These are phyloP conservation scores for Dasyprocta punctata DNA, from an alignment of 2,113 vertebrate genomes.

Conservation along the genomic window DNA sequence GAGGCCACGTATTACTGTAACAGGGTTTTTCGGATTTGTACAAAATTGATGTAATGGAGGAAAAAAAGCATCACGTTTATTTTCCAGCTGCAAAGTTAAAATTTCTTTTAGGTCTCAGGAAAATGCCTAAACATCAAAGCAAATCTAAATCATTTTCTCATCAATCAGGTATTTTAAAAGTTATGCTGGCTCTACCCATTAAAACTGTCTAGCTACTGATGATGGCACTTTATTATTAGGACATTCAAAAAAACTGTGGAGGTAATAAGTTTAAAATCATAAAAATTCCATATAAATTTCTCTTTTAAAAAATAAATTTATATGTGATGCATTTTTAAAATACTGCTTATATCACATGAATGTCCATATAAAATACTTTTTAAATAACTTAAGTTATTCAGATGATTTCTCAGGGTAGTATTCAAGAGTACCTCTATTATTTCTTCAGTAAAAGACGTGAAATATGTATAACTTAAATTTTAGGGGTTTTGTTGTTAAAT, in stretches of 20 bases:
- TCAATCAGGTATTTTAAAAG: neutral
- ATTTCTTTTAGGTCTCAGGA: slow-evolving; percentile 68
- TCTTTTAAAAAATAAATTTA: neutral
- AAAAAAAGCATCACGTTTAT: slow-evolving; percentile 98
- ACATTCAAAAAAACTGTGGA: too few species aligned
- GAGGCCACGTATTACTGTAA: slow-evolving; percentile 99
- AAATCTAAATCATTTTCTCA: neutral
- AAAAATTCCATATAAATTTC: too few species aligned
- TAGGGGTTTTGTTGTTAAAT: neutral
- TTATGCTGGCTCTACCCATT: too few species aligned
- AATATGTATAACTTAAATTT: too few species aligned
- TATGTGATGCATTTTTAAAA: neutral
- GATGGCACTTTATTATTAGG: neutral
- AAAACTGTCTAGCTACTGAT: neutral
- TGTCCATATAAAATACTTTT: neutral
- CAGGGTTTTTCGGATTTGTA: slow-evolving; percentile 98
- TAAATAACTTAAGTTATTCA: neutral
- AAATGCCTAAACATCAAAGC: neutral
- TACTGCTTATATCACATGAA: neutral
- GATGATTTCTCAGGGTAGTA: neutral
- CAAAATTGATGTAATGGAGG: slow-evolving; percentile 99
- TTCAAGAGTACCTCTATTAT: neutral
- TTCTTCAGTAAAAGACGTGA: too few species aligned
- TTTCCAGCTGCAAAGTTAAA: slow-evolving; percentile 94
- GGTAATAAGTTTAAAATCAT: too few species aligned